Evolutionary conservation across 2,113 vertebrate genomes (phyloP).

Genomic region (Nothoprocta pentlandii): DNA sequence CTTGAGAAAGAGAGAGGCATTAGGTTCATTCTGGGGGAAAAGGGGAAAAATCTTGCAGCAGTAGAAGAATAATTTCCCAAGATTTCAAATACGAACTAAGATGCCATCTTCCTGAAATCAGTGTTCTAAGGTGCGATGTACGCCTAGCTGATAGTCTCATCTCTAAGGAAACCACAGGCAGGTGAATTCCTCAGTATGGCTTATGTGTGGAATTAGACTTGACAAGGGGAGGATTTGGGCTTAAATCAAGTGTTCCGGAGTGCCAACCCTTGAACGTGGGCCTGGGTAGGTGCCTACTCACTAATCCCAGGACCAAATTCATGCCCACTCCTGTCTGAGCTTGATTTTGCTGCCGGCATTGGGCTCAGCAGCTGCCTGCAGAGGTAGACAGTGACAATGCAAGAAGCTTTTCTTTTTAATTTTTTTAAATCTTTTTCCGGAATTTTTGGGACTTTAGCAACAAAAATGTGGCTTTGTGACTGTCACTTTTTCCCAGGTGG

Average conservation of each 20-base stretch:
- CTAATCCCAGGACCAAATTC: rapidly evolving
- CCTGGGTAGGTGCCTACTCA: neutral
- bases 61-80: neutral
- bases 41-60: neutral
- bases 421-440: neutral
- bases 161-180: neutral
- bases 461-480: neutral
- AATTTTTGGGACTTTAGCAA: neutral
- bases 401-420: neutral
- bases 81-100: neutral
- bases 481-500: neutral
- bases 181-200: neutral
- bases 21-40: rapidly evolving
- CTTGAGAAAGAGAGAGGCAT: neutral
- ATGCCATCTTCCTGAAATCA: conserved; percentile 12
- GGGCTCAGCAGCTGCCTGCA: neutral
- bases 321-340: neutral
- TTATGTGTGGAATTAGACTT: neutral
- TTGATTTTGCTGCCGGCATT: neutral
- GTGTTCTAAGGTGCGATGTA: neutral
- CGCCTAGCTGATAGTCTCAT: neutral
- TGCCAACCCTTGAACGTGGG: neutral
- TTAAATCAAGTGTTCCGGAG: neutral
- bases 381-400: neutral
- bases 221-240: neutral